Evolutionary conservation across 1,140 invertebrate genomes (phyloP), one percentile per base, ranked within the genome.

Genomic region (Helicorthomorpha holstii): DNA sequence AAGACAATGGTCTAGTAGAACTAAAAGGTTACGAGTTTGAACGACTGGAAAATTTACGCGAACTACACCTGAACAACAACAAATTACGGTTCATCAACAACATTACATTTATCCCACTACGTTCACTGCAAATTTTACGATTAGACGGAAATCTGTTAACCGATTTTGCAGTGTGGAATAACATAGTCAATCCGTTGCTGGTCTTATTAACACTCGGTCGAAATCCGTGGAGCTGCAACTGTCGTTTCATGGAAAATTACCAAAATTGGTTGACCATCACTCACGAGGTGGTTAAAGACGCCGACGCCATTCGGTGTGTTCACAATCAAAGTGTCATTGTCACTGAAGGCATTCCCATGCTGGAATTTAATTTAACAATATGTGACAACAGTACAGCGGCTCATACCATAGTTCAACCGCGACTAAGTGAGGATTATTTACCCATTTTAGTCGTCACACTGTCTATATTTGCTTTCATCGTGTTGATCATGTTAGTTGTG

Each of bases 1-100:
- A 89, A 59, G 79, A 88, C 63, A 94, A 94, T 68, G 74, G 76
- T 48, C 72, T 94, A 27, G 75, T 72, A 47, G 76, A 80, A 54
- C 69, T 94, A 7, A 80, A 85, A 56, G 89, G 89, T 12, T 90
- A 80, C 65, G 89, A 94, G 68, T 92, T 94, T 63, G 85, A 89
- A 60, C 81, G 85, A 63, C 66, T 94, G 19, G 74, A 75, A 3
- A 77, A 82, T 53, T 65, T 93, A 51, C 76, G 80, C 58, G 85
- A 91, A 65, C 72, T 94, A 0, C 87, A 89, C 64, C 68, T 94
- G 56, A 84, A 91, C 59, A 84, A 89, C 61, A 94, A 94, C 69
- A 64, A 77, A 38, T 80, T 94, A 48, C 71, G 73, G 12, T 74
- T 74, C 60, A 83, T 94, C 56, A 78, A 77, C 34, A 91, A 92